Evolutionary conservation across 1,140 invertebrate genomes (phyloP).

Genomic region (Heliconius hermathena): DNA sequence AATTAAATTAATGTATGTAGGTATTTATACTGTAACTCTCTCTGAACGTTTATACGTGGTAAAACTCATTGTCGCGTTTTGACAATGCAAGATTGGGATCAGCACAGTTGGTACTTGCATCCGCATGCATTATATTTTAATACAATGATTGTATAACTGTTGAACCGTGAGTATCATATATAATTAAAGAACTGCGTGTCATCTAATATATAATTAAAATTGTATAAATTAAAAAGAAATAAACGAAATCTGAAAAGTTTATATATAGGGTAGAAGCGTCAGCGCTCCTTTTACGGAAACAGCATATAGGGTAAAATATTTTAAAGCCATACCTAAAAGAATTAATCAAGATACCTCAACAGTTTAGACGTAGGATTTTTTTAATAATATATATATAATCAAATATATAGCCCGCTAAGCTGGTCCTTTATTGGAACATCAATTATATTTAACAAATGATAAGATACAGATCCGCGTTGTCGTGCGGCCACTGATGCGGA

Average conservation of each 20-base stretch:
- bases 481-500: conserved; percentile 49
- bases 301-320: too few relatives aligned
- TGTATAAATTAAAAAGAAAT: not conserved
- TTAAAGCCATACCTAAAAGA: too few relatives aligned
- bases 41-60: not conserved
- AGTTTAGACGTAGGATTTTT: too few relatives aligned
- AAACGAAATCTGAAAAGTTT: too few relatives aligned
- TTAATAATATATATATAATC: not conserved
- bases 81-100: not conserved
- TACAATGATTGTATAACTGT: too few relatives aligned
- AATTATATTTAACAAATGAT: conserved; percentile 42
- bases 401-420: not conserved
- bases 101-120: not conserved
- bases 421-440: conserved; percentile 19
- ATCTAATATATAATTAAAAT: not conserved
- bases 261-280: too few relatives aligned
- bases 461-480: conserved; percentile 46
- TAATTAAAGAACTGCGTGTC: too few relatives aligned
- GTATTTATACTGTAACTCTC: too few relatives aligned
- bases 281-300: too few relatives aligned
- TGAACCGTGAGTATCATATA: too few relatives aligned
- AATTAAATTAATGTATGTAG: too few relatives aligned
- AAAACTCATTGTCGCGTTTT: not conserved
- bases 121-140: not conserved
- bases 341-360: too few relatives aligned